Percentiles rank a stretch among this genome's conserved stretches.
Evolutionary conservation across 1,140 invertebrate species (phyloP).

Genomic region (Dendroctonus ponderosae): DNA sequence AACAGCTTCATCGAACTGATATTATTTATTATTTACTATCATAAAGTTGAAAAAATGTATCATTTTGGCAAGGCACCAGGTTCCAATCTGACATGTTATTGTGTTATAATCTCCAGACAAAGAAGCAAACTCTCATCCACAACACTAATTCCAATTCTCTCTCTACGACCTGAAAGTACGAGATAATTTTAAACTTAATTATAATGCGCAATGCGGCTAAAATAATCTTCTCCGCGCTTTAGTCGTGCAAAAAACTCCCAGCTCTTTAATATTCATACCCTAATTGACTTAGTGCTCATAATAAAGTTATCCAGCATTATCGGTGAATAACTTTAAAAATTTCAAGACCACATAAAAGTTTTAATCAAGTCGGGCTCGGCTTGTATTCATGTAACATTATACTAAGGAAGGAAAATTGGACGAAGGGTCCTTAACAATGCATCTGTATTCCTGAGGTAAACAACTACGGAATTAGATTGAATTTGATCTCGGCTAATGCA

Average conservation of each 20-base stretch:
- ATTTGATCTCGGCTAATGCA: conserved; percentile 30
- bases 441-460: conserved; percentile 33
- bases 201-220: too few relatives aligned
- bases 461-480: conserved; percentile 39
- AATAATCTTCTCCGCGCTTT: background rate
- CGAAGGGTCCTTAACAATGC: conserved; percentile 39
- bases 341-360: conserved; percentile 41
- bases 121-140: too few relatives aligned
- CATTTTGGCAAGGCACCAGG: too few relatives aligned
- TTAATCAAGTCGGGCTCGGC: conserved; percentile 41
- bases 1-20: too few relatives aligned
- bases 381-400: conserved; percentile 37
- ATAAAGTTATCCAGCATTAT: conserved; percentile 38
- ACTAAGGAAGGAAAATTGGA: conserved; percentile 39
- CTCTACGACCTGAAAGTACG: too few relatives aligned
- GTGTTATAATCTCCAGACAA: too few relatives aligned
- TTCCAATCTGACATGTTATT: too few relatives aligned
- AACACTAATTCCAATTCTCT: too few relatives aligned
- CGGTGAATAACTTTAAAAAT: conserved; percentile 38
- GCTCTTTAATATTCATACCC: conserved; percentile 41
- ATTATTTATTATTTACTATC: too few relatives aligned
- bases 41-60: too few relatives aligned
- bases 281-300: conserved; percentile 40
- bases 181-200: too few relatives aligned
- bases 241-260: conserved; percentile 1